phyloP scores from a whole-genome alignment of 2,888 invertebrate species.

The Eilema sororculum region DNA sequence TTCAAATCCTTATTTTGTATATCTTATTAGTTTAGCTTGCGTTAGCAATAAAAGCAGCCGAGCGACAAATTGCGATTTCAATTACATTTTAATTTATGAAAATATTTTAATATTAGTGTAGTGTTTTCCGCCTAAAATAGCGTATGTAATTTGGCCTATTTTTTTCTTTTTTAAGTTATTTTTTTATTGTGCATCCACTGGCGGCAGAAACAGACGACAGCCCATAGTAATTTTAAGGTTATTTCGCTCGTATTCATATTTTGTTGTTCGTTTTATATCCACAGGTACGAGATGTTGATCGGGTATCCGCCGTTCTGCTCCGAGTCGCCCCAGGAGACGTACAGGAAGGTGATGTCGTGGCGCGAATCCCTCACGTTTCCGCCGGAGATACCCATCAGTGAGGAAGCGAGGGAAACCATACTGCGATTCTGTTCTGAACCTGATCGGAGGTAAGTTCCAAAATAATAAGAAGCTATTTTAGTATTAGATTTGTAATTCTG shows the following conservation, averaged over 20 bases:
- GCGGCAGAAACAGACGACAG: background rate
- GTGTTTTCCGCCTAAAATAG: no score
- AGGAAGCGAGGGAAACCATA: conserved; percentile 98
- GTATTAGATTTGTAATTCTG: no score
- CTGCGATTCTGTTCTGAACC: conserved; percentile 98
- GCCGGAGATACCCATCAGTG: conserved; percentile 99
- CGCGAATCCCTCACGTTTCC: conserved; percentile 99
- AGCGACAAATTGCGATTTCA: no score
- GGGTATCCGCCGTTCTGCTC: conserved; percentile 99
- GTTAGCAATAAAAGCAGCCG: no score
- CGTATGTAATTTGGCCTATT: no score
- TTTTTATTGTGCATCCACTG: background rate
- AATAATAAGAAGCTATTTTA: background rate
- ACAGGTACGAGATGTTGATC: conserved; percentile 98
- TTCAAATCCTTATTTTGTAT: no score
- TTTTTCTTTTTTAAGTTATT: no score
- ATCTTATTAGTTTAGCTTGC: no score
- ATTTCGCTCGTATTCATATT: background rate
- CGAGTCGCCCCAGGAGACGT: conserved; percentile 98
- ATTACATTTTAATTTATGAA: no score
- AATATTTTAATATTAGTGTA: no score
- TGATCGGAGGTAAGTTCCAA: conserved; percentile 91
- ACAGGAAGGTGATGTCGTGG: conserved; percentile 99
- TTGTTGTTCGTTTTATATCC: conserved; percentile 20
- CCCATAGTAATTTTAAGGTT: background rate